A percentile compares a stretch with the other conserved stretches of the same genome.
These are phyloP conservation scores for Nanorana parkeri DNA, from an alignment of 2,113 vertebrate species.

Conservation along the genomic window DNA sequence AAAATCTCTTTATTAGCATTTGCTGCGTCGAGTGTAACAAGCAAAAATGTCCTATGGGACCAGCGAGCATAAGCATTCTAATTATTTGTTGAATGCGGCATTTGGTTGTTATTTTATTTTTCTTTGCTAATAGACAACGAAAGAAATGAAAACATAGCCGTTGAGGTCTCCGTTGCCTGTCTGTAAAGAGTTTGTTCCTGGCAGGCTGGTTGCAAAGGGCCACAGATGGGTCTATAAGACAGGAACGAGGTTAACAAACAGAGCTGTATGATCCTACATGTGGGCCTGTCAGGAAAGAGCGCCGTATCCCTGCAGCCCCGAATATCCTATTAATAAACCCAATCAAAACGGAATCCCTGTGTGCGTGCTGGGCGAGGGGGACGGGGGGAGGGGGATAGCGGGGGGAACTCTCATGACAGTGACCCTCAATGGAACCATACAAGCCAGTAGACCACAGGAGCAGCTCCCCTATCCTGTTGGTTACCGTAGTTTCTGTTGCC, in stretches of 20 bases:
- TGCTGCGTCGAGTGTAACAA: too few species aligned
- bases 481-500: slow-evolving; percentile 50
- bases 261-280: not conserved
- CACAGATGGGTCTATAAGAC: not conserved
- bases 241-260: not conserved
- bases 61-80: too few species aligned
- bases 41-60: too few species aligned
- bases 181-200: too few species aligned
- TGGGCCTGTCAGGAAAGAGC: not conserved
- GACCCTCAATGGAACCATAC: slow-evolving; percentile 29
- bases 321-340: not conserved
- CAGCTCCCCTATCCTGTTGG: not conserved
- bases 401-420: not conserved
- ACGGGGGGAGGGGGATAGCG: not conserved
- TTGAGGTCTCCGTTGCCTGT: not conserved
- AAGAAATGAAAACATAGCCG: not conserved
- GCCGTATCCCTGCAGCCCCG: not conserved
- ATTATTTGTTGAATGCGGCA: too few species aligned
- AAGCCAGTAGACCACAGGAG: not conserved
- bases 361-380: not conserved
- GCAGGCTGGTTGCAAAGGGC: too few species aligned
- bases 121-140: too few species aligned
- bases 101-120: too few species aligned
- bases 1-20: too few species aligned
- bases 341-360: not conserved